Conservation (phyloP, 2,113 vertebrate species). For the Trochalopteron elliotii region DNA sequence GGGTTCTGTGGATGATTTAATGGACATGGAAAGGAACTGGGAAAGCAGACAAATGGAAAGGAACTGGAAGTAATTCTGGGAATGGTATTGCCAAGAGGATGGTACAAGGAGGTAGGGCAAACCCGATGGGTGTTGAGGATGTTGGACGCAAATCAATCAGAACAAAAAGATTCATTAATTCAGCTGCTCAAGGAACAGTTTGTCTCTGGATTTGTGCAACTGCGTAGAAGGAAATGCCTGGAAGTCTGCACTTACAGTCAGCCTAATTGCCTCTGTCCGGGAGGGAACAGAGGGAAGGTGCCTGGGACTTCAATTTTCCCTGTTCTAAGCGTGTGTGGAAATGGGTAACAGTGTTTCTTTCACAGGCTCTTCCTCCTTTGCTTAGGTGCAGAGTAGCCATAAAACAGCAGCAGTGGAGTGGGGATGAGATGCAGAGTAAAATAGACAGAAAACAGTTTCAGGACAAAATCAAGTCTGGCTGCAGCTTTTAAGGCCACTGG, state of each 20-base stretch:
- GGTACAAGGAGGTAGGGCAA: background rate
- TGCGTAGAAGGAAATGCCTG: slow-evolving; percentile 54
- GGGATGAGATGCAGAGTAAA: background rate
- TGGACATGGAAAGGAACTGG: background rate
- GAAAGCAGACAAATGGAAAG: slow-evolving; percentile 1
- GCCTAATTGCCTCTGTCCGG: background rate
- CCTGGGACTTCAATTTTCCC: background rate
- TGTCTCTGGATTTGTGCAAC: slow-evolving; percentile 22
- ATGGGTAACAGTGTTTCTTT: background rate
- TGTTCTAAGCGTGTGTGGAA: background rate
- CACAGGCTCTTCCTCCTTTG: background rate
- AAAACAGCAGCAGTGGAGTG: background rate
- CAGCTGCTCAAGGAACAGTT: slow-evolving; percentile 32
- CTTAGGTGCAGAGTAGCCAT: background rate
- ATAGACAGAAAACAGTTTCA: background rate
- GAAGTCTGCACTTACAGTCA: background rate
- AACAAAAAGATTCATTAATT: slow-evolving; percentile 10
- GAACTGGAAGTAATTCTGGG: slow-evolving; percentile 20
- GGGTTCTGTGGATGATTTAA: background rate
- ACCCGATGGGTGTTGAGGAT: background rate
- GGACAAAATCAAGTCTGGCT: background rate
- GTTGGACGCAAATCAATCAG: slow-evolving; percentile 16
- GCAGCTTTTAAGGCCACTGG: background rate
- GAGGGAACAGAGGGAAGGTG: background rate
- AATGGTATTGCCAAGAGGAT: background rate